Base-by-base conservation (phyloP, 2,113 vertebrate species). In the Tetrax tetrax region DNA sequence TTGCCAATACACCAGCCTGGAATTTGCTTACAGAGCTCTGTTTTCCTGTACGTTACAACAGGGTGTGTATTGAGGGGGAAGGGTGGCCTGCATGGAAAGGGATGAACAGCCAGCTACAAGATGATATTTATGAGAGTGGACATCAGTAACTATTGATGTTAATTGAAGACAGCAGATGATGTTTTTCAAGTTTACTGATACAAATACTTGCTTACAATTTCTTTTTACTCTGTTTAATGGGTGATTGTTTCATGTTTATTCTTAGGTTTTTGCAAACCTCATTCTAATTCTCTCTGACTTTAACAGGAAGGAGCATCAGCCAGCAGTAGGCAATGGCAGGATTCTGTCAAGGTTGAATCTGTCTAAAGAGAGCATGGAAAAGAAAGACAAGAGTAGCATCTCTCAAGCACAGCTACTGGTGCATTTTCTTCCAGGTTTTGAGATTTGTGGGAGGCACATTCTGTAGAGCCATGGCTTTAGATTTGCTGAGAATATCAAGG, bases 101-200 rank as follows among this genome's bases (percentile, higher is more conserved):
- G 80, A 84, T 57, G 45, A 76, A 89, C 87, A 95, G 80, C 89
- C 91, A 84, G 41, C 95, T 89, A 76, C 45, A 31, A 59, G 74
- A 35, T 89, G 65, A 95, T 94, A 87, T 68, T 92, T 83, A 92
- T 89, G 74, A 51, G 69, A 91, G 65, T 72, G 54, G 95, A 96
- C 95, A 87, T 92, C 77, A 89, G 89, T 50, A 94, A 89, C 86
- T 89, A 74, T 24, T 96, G 96, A 95, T 77, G 79, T 93, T 96
- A 95, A 96, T 65, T 51, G 41, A 91, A 95, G 83, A 69, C 72
- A 96, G 77, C 95, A 96, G 92, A 93, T 92, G 45, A 96, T 84
- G 77, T 21, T 96, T 89, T 89, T 85, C 92, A 53, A 76, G 69
- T 95, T 96, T 95, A 92, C 92, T 76, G 94, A 95, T 95, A 96